Percentiles rank a stretch among this genome's conserved stretches.
These are phyloP conservation scores for Sweltsa coloradensis DNA, from an alignment of 1,140 invertebrate species.

Conservation along the genomic window DNA sequence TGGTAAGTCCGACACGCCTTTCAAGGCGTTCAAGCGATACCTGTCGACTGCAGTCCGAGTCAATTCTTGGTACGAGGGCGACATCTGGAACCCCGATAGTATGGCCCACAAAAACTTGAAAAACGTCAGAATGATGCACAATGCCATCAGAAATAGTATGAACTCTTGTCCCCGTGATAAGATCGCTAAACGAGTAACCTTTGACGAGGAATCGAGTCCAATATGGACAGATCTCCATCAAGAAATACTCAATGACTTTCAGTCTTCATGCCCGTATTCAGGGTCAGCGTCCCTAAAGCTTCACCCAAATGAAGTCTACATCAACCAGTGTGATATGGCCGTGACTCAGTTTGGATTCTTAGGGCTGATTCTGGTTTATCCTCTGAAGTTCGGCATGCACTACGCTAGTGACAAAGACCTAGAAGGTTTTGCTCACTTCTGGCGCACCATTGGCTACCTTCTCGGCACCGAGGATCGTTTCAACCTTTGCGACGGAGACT, in stretches of 20 bases:
- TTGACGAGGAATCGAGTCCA: background rate
- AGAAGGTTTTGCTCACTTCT: conserved; percentile 34
- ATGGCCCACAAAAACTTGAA: conserved; percentile 21
- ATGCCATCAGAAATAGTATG: conserved; percentile 16
- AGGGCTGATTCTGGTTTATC: conserved; percentile 5
- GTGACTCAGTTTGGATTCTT: conserved; percentile 13
- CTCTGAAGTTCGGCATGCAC: conserved; percentile 29
- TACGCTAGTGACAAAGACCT: conserved; percentile 23
- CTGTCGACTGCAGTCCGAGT: conserved; percentile 27
- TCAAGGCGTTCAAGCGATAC: conserved; percentile 27
- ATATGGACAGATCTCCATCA: background rate
- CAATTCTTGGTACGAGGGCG: conserved; percentile 27
- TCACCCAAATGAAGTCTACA: too few species aligned
- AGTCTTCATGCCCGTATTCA: background rate
- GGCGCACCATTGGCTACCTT: conserved; percentile 33
- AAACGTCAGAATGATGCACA: conserved; percentile 28
- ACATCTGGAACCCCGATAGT: conserved; percentile 22
- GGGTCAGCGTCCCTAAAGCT: too few species aligned
- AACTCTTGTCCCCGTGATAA: background rate
- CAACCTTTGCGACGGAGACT: conserved; percentile 39
- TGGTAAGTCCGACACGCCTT: conserved; percentile 17
- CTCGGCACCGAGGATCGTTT: conserved; percentile 36
- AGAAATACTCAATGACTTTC: conserved; percentile 1
- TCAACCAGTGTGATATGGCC: conserved; percentile 13
- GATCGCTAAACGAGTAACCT: background rate